Evolutionary conservation across 1,140 invertebrate species (phyloP).

Genomic region (Chionoecetes opilio): DNA sequence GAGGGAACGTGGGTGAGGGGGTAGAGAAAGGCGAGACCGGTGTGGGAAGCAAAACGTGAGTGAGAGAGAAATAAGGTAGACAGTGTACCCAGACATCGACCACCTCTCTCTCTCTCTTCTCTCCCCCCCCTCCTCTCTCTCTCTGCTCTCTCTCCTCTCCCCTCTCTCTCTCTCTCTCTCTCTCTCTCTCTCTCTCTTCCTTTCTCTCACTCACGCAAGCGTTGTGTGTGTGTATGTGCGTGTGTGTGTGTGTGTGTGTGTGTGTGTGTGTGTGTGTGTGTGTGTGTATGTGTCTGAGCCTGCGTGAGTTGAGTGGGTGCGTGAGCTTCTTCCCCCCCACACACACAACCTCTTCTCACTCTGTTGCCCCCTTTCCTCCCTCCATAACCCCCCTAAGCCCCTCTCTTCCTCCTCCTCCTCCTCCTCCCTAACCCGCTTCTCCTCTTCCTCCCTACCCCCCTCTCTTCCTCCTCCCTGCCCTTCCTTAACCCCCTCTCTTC

Average conservation of each 20-base stretch:
- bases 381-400: no score
- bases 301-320: no score
- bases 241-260: neutral
- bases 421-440: neutral
- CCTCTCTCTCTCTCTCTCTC: no score
- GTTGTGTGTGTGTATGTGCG: neutral
- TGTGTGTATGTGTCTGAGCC: neutral
- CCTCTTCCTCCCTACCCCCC: neutral
- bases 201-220: neutral
- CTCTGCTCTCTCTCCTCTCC: no score
- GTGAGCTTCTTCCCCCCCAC: neutral
- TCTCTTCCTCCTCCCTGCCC: neutral
- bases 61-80: neutral
- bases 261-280: constrained; percentile 13
- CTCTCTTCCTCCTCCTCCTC: neutral
- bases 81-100: neutral
- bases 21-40: no score
- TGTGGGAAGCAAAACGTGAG: neutral
- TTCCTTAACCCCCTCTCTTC: neutral
- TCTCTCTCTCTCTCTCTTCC: neutral
- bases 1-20: no score
- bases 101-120: constrained; percentile 8
- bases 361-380: neutral
- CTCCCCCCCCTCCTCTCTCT: neutral
- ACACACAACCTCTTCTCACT: no score